Evolutionary conservation across 1,140 invertebrate species (phyloP).

Genomic region (Phortica variegata): DNA sequence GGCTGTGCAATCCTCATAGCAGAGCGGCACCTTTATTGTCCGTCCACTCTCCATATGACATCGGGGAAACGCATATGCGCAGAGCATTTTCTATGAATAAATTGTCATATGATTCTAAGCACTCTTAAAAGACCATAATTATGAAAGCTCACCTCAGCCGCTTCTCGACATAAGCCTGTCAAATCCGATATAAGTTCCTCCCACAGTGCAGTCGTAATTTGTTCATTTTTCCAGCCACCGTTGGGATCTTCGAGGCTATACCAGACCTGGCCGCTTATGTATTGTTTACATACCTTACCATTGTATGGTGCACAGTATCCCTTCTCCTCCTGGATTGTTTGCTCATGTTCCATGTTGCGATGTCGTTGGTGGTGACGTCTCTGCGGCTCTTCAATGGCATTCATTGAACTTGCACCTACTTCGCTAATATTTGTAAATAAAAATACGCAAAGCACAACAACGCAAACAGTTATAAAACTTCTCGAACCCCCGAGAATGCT

Average conservation of each 20-base stretch:
- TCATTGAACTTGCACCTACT: constrained; percentile 32
- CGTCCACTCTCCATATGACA: constrained; percentile 68
- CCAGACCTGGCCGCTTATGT: constrained; percentile 78
- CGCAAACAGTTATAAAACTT: no score
- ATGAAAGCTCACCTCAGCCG: constrained; percentile 70
- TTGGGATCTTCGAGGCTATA: constrained; percentile 70
- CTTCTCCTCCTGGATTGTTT: constrained; percentile 34
- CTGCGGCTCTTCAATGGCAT: constrained; percentile 34
- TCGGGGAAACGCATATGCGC: constrained; percentile 88
- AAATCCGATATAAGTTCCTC: constrained; percentile 79
- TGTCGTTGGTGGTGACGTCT: constrained; percentile 43
- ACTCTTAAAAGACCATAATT: not conserved
- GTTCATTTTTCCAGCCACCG: constrained; percentile 79
- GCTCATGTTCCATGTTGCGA: constrained; percentile 24
- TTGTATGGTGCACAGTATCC: constrained; percentile 86
- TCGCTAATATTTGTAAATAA: constrained; percentile 28
- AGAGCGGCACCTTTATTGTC: constrained; percentile 69
- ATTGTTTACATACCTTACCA: constrained; percentile 83
- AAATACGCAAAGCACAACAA: constrained; percentile 38
- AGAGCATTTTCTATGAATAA: constrained; percentile 72
- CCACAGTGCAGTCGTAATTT: constrained; percentile 79
- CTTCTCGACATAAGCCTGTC: constrained; percentile 77
- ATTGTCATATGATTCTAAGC: not conserved
- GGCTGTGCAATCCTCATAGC: constrained; percentile 90
- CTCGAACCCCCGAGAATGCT: constrained; percentile 4